These are phyloP conservation scores for Trissoscelio sp. DNA, from an alignment of 2,888 invertebrate genomes.

Conservation along the genomic window DNA sequence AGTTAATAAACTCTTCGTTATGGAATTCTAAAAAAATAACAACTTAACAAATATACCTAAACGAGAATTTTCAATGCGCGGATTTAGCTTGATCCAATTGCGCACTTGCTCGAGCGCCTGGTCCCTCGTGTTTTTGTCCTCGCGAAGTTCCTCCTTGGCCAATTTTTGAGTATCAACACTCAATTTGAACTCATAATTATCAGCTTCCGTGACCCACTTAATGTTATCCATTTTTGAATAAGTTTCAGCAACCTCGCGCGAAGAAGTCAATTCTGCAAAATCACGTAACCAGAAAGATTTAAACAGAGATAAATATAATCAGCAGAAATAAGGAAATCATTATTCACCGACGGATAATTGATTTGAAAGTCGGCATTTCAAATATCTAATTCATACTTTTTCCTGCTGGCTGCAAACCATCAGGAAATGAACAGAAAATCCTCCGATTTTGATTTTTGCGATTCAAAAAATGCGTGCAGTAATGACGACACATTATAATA, in stretches of 20 bases:
- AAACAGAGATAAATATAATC: background rate
- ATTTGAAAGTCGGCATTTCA: constrained; percentile 15
- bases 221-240: constrained; percentile 69
- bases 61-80: constrained; percentile 88
- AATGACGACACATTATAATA: too few relatives aligned
- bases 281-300: too few relatives aligned
- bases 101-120: constrained; percentile 88
- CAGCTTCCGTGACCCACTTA: constrained; percentile 86
- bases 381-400: background rate
- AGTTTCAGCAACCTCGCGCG: background rate
- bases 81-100: constrained; percentile 89
- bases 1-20: background rate
- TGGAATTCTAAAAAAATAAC: background rate
- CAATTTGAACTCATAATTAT: constrained; percentile 87
- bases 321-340: constrained; percentile 20
- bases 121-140: constrained; percentile 87
- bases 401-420: background rate
- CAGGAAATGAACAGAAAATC: constrained; percentile 1
- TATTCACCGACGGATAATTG: constrained; percentile 11
- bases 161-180: constrained; percentile 86
- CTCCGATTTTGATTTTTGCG: constrained; percentile 3
- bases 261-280: constrained; percentile 33
- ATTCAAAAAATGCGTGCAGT: background rate
- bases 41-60: constrained; percentile 85
- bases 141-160: constrained; percentile 88